Percentiles rank a stretch among this genome's conserved stretches.
Conservation (phyloP, 1,140 invertebrate genomes). For the Orchestia grillus region DNA sequence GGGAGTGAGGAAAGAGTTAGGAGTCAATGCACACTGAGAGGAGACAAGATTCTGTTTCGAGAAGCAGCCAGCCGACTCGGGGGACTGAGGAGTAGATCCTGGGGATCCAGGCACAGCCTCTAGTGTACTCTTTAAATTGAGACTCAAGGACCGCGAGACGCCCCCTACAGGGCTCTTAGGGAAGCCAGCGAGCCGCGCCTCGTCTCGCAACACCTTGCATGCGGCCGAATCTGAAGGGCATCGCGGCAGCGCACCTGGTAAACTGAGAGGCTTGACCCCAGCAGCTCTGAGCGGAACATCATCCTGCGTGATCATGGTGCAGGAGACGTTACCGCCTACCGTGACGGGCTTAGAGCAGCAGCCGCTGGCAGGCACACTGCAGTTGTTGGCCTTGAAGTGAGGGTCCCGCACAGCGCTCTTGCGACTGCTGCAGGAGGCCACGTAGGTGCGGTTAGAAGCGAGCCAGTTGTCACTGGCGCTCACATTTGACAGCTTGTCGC, state of each 20-base stretch:
- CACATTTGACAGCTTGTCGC: conserved; percentile 1
- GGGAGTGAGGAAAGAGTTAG: conserved; percentile 71
- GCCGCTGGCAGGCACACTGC: neutral
- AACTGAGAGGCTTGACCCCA: neutral
- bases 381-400: neutral
- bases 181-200: conserved; percentile 64
- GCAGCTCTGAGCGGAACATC: neutral
- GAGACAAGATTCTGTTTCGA: conserved; percentile 69
- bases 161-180: conserved; percentile 62
- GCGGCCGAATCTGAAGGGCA: conserved; percentile 1
- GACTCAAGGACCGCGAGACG: conserved; percentile 61
- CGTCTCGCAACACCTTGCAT: neutral
- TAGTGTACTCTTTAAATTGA: conserved; percentile 68
- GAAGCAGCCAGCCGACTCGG: conserved; percentile 59
- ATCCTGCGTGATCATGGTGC: neutral
- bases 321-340: neutral
- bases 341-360: neutral
- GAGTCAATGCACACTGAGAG: conserved; percentile 71
- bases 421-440: neutral
- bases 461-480: neutral
- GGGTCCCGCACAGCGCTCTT: neutral
- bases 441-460: neutral
- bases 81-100: conserved; percentile 61
- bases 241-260: neutral
- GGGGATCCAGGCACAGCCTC: conserved; percentile 68